A percentile compares a stretch with the other conserved stretches of the same genome.
phyloP scores from a whole-genome alignment of 2,113 vertebrate genomes.

The Tragulus kanchil region DNA sequence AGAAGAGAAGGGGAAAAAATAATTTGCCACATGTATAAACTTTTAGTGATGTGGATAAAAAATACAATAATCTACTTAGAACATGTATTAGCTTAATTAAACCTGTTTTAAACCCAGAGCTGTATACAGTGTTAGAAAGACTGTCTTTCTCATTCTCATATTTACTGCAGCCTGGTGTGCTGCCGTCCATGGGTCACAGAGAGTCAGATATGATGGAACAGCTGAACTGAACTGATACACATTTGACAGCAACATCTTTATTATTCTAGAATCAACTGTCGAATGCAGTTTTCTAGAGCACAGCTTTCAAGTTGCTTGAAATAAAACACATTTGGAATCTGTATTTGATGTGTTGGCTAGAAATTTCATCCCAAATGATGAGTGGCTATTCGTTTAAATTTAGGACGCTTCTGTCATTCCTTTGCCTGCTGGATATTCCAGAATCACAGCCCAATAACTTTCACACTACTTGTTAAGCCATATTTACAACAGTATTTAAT shows the following conservation, averaged over 20 bases:
- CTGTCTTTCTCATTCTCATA: not conserved
- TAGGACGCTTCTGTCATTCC: not conserved
- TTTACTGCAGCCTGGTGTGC: too few species aligned
- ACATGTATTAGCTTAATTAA: not conserved
- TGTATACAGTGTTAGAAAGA: not conserved
- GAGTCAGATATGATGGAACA: too few species aligned
- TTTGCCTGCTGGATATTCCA: fast-evolving
- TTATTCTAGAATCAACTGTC: not conserved
- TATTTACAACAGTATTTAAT: not conserved
- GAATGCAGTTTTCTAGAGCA: not conserved
- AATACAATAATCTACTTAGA: not conserved
- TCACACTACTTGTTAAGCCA: not conserved
- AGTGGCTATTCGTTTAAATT: not conserved
- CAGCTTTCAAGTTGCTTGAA: not conserved
- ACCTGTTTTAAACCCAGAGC: not conserved
- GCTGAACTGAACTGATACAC: not conserved
- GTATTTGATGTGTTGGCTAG: not conserved
- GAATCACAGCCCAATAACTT: not conserved
- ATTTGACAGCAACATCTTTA: too few species aligned
- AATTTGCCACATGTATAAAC: not conserved
- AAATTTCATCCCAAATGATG: not conserved
- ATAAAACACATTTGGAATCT: not conserved
- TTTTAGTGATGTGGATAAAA: not conserved
- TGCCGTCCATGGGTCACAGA: too few species aligned
- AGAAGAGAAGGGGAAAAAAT: not conserved